These are phyloP conservation scores for Cheirogaleus medius DNA, from an alignment of 2,113 vertebrate genomes.

Conservation along the genomic window DNA sequence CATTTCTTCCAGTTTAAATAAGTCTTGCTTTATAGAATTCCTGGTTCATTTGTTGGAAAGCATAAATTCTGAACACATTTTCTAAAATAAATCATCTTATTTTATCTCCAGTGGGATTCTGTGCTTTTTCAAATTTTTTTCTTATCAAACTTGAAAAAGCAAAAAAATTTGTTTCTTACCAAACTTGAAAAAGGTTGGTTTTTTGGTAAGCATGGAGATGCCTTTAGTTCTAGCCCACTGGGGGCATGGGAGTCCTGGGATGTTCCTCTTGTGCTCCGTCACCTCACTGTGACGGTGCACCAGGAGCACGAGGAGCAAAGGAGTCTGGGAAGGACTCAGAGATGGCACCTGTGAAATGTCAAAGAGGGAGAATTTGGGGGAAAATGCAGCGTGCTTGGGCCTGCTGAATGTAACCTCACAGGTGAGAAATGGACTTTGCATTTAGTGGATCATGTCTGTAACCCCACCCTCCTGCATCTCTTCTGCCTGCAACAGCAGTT, in stretches of 20 bases:
- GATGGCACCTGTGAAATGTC: not conserved
- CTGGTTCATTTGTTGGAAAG: not conserved
- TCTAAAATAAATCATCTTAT: not conserved
- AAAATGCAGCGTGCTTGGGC: accelerated
- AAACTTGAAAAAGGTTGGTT: not conserved
- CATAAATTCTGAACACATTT: not conserved
- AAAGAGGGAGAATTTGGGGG: not conserved
- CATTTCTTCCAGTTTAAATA: not conserved
- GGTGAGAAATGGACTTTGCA: not conserved
- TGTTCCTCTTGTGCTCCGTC: not conserved
- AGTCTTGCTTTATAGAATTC: not conserved
- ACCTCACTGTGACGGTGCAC: not conserved
- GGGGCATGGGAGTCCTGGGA: not conserved
- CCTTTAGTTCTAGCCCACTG: not conserved
- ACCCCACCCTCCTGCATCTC: no score
- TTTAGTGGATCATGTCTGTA: not conserved
- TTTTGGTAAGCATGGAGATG: not conserved
- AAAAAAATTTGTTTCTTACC: not conserved
- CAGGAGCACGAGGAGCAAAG: not conserved
- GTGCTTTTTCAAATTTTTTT: not conserved
- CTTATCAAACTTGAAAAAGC: no score
- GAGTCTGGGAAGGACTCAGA: not conserved
- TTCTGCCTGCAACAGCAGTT: not conserved
- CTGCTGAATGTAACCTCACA: not conserved
- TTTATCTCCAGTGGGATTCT: not conserved